Base-by-base conservation (phyloP, 2,888 invertebrate species). In the Diabrotica balteata region DNA sequence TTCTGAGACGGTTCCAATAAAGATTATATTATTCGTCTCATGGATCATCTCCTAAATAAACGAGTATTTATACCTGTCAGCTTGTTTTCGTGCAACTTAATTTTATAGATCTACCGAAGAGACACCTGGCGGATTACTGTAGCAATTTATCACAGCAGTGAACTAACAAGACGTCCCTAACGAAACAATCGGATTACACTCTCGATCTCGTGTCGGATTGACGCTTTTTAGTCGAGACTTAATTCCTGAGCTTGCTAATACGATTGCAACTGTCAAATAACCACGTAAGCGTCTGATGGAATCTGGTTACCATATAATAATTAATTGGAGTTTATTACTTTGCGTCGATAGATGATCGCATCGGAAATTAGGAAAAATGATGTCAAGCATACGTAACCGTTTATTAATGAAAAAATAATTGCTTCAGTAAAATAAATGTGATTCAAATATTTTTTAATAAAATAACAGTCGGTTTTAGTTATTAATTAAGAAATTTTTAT, bases 101-200 rank as follows among this genome's bases (percentile, higher is more conserved):
- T 11, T 57, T 45, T 11, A 1, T 0, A 43, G 45, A 4, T 54
- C 46, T 43, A 46, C 62, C 47, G n/a, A 51, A 59, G 49, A 54
- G 59, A 63, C 59, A 59, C 54, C 67, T 63, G 59, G 54, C 44
- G 66, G 50, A 67, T 65, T 64, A 64, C 43, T 22, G 51, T 7
- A 43, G 58, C 65, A 63, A 69, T 69, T 63, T 59, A 69, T 63
- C 63, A 59, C 58, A 59, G 66, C 58, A 63, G 73, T 78, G 76
- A 77, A 78, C 82, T 83, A 82, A 83, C 83, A 83, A 83, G 83
- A 81, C 81, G 77, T 77, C 77, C 77, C 79, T 81, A 83, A 83
- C 82, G 81, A 82, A 81, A 82, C 82, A 83, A 83, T 83, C 83
- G 83, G 83, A 82, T 83, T 83, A 83, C 81, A 80, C 71, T 77